These are phyloP conservation scores for Drosophila ananassae DNA, from an alignment of 1,140 invertebrate species.

Conservation along the genomic window DNA sequence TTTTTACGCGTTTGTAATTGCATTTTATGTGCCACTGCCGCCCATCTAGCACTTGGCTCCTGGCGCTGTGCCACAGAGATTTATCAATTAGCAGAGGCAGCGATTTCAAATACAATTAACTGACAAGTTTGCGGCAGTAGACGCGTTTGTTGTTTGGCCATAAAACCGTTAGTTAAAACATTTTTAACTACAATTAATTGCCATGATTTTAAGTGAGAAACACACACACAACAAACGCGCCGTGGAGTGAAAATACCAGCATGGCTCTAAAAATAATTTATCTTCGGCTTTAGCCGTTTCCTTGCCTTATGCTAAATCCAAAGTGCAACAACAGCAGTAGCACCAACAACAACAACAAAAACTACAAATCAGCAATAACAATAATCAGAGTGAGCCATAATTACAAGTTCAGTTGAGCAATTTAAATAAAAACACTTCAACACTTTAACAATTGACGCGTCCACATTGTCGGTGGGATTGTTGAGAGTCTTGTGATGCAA, in stretches of 20 bases:
- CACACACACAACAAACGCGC: constrained; percentile 20
- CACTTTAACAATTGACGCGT: constrained; percentile 73
- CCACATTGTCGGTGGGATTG: constrained; percentile 45
- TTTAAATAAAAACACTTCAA: constrained; percentile 81
- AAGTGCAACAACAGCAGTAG: constrained; percentile 18
- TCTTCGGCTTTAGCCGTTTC: constrained; percentile 10
- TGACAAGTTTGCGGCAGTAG: constrained; percentile 51
- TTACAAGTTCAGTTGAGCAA: constrained; percentile 80
- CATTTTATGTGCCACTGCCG: constrained; percentile 69
- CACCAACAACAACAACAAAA: constrained; percentile 22
- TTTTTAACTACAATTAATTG: constrained; percentile 74
- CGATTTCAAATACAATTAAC: constrained; percentile 79
- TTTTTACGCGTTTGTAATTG: constrained; percentile 75
- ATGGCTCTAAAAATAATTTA: constrained; percentile 55
- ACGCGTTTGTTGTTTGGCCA: constrained; percentile 51
- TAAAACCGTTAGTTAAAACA: constrained; percentile 76
- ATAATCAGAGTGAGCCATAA: constrained; percentile 60
- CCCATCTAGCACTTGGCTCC: constrained; percentile 28
- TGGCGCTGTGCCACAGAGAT: constrained; percentile 44
- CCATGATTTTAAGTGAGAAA: constrained; percentile 56
- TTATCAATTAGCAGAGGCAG: constrained; percentile 71
- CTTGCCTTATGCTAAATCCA: constrained; percentile 9
- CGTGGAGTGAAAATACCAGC: constrained; percentile 35
- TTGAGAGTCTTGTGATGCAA: constrained; percentile 67
- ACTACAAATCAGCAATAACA: constrained; percentile 38